Evolutionary conservation across 2,888 invertebrate species (phyloP).

Genomic region (Rhagonycha fulva): DNA sequence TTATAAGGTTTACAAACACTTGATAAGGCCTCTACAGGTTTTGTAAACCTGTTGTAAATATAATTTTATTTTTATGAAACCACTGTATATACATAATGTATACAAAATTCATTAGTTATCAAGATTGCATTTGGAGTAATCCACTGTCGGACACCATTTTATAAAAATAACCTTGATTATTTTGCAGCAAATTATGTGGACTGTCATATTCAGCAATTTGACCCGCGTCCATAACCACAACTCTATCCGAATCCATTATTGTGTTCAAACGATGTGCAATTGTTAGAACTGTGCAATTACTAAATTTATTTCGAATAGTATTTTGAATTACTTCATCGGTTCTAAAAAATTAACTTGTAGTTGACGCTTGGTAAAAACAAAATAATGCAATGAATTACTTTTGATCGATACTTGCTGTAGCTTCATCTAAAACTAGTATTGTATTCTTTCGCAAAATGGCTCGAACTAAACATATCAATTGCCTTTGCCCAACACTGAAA

Average conservation of each 20-base stretch:
- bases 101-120: conserved; percentile 46
- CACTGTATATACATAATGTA: too few species aligned
- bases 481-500: conserved; percentile 89
- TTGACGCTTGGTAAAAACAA: too few species aligned
- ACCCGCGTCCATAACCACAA: conserved; percentile 85
- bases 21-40: too few species aligned
- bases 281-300: conserved; percentile 82
- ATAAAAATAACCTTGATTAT: conserved; percentile 64
- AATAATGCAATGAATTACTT: conserved; percentile 59
- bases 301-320: conserved; percentile 79
- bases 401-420: conserved; percentile 93
- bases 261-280: conserved; percentile 91
- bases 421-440: conserved; percentile 88
- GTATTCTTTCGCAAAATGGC: conserved; percentile 84
- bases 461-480: conserved; percentile 86
- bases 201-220: conserved; percentile 74
- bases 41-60: too few species aligned
- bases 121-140: conserved; percentile 58
- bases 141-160: conserved; percentile 76
- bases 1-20: too few species aligned
- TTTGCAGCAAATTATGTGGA: conserved; percentile 67
- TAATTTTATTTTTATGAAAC: too few species aligned
- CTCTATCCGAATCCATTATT: conserved; percentile 88
- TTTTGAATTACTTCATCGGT: conserved; percentile 84
- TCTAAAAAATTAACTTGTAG: conserved; percentile 49